phyloP scores from a whole-genome alignment of 2,888 invertebrate genomes.

The Cylindroiulus punctatus region DNA sequence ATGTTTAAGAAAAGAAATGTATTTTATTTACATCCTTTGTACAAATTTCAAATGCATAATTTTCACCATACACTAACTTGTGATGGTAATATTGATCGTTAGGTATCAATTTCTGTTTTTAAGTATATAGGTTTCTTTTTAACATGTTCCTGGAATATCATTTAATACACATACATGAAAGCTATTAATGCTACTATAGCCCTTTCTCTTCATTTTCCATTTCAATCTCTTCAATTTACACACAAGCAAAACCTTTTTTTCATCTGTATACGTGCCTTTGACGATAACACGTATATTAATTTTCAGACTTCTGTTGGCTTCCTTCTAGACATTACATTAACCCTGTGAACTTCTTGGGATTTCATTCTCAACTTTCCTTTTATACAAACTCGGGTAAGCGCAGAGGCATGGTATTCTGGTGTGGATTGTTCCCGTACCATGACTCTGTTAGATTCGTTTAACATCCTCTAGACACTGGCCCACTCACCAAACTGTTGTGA shows the following conservation, averaged over 20 bases:
- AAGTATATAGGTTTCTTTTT: not conserved
- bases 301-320: conserved; percentile 55
- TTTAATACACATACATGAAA: not conserved
- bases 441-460: not conserved
- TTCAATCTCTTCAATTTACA: not conserved
- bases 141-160: not conserved
- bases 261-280: conserved; percentile 56
- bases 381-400: conserved; percentile 50
- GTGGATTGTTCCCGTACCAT: not conserved
- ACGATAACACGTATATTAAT: conserved; percentile 49
- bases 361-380: conserved; percentile 53
- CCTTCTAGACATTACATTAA: conserved; percentile 56
- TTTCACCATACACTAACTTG: too few relatives aligned
- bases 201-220: not conserved
- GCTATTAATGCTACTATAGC: not conserved
- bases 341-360: conserved; percentile 55
- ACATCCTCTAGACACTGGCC: not conserved
- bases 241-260: conserved; percentile 1
- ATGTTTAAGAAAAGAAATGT: too few relatives aligned
- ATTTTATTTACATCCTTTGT: too few relatives aligned
- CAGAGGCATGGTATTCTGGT: not conserved
- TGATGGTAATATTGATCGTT: not conserved
- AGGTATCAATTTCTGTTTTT: not conserved
- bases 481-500: not conserved
- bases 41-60: too few relatives aligned